phyloP scores from a whole-genome alignment of 1,140 invertebrate species.

The Tetragonula clypearis region DNA sequence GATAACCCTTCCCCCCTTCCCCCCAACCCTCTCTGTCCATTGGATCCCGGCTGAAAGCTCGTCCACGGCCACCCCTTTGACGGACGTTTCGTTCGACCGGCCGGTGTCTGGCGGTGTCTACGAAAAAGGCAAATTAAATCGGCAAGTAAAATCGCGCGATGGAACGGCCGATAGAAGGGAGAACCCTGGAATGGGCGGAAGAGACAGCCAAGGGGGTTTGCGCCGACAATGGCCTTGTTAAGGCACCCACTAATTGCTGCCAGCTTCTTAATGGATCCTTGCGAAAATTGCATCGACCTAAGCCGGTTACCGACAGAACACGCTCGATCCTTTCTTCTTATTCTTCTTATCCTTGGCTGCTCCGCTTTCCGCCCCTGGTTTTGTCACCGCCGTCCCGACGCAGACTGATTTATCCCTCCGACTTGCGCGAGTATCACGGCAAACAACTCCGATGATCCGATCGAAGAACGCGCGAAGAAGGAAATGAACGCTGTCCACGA shows the following conservation, averaged over 20 bases:
- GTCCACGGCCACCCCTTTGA: slow-evolving; percentile 60
- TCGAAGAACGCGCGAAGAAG: not conserved
- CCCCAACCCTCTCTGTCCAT: not conserved
- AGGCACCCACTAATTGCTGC: slow-evolving; percentile 71
- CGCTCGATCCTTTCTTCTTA: slow-evolving; percentile 21
- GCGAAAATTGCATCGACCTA: slow-evolving; percentile 72
- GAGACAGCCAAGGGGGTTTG: slow-evolving; percentile 37
- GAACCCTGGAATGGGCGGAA: not conserved
- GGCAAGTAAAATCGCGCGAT: slow-evolving; percentile 64
- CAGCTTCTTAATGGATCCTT: slow-evolving; percentile 72
- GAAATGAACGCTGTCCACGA: not conserved
- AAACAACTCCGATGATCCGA: not conserved
- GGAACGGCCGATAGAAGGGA: not conserved
- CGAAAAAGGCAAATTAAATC: slow-evolving; percentile 70
- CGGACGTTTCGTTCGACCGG: slow-evolving; percentile 49
- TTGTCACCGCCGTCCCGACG: not conserved
- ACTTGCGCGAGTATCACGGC: slow-evolving; percentile 12
- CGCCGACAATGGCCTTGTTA: slow-evolving; percentile 73
- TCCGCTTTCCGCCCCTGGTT: not conserved
- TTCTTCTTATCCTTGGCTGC: not conserved
- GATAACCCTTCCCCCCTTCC: slow-evolving; percentile 55
- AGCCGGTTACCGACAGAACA: slow-evolving; percentile 50
- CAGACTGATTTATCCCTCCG: slow-evolving; percentile 8
- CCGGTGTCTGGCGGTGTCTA: slow-evolving; percentile 15
- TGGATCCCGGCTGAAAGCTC: slow-evolving; percentile 41